Base-by-base conservation (phyloP, 2,113 vertebrate genomes). In the Nansenia antarctica region DNA sequence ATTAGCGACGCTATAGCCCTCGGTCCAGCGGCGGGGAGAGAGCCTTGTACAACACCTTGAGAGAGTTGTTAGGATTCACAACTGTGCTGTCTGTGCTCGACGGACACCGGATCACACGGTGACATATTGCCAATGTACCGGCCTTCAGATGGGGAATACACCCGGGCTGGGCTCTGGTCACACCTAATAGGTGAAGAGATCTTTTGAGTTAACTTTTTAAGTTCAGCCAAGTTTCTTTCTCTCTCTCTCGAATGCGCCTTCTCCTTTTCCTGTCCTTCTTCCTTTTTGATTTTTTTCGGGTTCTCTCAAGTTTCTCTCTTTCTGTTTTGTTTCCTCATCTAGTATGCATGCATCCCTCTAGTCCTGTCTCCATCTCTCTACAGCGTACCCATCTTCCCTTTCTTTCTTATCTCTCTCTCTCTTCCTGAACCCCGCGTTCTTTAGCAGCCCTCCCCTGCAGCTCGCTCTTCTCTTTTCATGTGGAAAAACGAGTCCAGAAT, bases 1-100 rank as follows among this genome's bases (percentile, higher is more conserved):
- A 32, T 62, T 30, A 29, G 62, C 35, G 35, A 65, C 12, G 8
- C 20, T 42, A 42, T 18, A 42, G 24, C 12, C 35, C 39, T 26
- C 60, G 24, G 5, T n/a, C n/a, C n/a, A 35, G 42, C 27, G 29
- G 11, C 29, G 18, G 26, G 60, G 12, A 30, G 27, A 73, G 58
- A 60, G 45, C 9, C 45, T 57, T 39, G 62, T 20, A 63, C 9
- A 67, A 60, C 53, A 57, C 22, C 5, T n/a, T 49, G 45, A 49
- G 24, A 27, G 54, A 57, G 27, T 8, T 15, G 54, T n/a, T 3
- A 14, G 47, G 59, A 34, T 18, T 22, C 7, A 3, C n/a, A n/a
- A n/a, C n/a, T n/a, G 2, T 34, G n/a, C 31, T 34, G 15, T 9
- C n/a, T 1, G 15, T 29, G 54, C 26, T 31, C 15, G 1, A 6